Evolutionary conservation across 2,888 invertebrate species (phyloP).

Genomic region (Lochmaea crataegi): DNA sequence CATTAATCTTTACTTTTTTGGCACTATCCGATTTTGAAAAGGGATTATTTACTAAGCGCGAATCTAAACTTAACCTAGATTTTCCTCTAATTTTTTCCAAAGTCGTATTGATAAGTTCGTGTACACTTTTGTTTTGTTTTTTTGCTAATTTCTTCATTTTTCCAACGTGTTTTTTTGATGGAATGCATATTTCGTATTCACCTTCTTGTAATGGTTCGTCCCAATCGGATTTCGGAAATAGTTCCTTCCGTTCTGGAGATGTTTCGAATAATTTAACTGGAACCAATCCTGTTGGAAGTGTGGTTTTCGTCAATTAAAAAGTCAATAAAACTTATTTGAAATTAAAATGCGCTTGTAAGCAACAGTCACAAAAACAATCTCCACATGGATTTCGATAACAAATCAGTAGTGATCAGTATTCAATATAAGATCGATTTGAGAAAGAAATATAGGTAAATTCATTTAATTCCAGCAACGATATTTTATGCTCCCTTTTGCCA

Average conservation of each 20-base stretch:
- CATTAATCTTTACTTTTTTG: constrained; percentile 80
- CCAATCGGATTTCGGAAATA: constrained; percentile 61
- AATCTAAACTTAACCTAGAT: constrained; percentile 47
- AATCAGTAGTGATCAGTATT: too few species aligned
- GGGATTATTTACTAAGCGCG: constrained; percentile 48
- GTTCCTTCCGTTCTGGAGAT: constrained; percentile 30
- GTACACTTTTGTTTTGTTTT: constrained; percentile 38
- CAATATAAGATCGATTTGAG: too few species aligned
- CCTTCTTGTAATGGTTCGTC: constrained; percentile 63
- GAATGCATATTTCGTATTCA: constrained; percentile 61
- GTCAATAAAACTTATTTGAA: constrained; percentile 6
- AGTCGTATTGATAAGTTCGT: constrained; percentile 39
- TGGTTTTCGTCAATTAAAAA: constrained; percentile 6
- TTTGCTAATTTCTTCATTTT: constrained; percentile 44
- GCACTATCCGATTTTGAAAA: constrained; percentile 50
- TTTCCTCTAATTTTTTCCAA: constrained; percentile 44
- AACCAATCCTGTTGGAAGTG: constrained; percentile 30
- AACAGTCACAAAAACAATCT: not conserved
- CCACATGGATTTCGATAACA: too few species aligned
- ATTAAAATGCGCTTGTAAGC: not conserved
- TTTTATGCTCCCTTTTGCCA: too few species aligned
- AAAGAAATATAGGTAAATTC: too few species aligned
- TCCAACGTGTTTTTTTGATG: constrained; percentile 52
- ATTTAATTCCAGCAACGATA: too few species aligned
- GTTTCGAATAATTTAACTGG: constrained; percentile 40